Conservation (phyloP, 2,797 vertebrate genomes). For the Myotis pilosus region DNA sequence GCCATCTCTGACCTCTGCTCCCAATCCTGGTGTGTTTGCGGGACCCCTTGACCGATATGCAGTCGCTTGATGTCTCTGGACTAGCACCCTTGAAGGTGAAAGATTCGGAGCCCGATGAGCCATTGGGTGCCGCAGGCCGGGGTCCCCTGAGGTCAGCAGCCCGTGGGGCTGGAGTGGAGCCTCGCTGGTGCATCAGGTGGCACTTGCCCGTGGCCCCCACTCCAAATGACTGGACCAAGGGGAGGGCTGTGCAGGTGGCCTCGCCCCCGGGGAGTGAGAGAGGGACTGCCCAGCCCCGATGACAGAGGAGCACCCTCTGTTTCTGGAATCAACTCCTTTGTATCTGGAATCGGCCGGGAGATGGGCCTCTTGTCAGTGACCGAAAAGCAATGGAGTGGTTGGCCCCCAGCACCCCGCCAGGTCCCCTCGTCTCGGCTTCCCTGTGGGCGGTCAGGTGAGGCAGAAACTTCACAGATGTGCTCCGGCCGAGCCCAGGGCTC, state of each 20-base stretch:
- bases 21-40: background rate
- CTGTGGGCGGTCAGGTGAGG: background rate
- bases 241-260: background rate
- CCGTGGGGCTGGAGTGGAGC: background rate
- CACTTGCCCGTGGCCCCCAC: fast-evolving
- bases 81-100: background rate
- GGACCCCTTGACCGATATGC: background rate
- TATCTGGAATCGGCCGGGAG: background rate
- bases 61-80: background rate
- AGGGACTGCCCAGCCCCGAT: background rate
- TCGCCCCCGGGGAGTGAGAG: background rate
- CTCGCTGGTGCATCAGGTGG: background rate
- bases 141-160: background rate
- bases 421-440: background rate
- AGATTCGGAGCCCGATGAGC: background rate
- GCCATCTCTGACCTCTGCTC: background rate
- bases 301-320: background rate
- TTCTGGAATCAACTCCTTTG: background rate
- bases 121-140: background rate
- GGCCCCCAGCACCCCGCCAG: background rate
- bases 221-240: background rate
- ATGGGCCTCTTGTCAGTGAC: background rate
- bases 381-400: background rate
- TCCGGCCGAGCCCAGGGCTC: no score
- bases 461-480: background rate